Percentiles rank a stretch among this genome's conserved stretches.
These are phyloP conservation scores for Mergus octosetaceus DNA, from an alignment of 2,797 vertebrate species.

Conservation along the genomic window DNA sequence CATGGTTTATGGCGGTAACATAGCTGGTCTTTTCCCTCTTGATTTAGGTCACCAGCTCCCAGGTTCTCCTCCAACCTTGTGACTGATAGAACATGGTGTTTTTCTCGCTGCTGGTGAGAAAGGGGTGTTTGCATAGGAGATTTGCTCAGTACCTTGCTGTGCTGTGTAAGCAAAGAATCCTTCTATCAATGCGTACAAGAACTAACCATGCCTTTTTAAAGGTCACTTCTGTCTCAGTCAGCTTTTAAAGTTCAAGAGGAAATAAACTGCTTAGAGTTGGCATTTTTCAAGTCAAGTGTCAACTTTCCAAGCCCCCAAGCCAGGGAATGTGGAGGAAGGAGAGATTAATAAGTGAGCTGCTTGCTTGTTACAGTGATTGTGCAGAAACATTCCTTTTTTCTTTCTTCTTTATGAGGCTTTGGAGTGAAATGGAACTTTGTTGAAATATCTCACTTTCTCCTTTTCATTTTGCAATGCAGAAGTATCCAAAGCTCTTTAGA, in stretches of 20 bases:
- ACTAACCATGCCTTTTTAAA: conserved; percentile 78
- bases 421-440: conserved; percentile 19
- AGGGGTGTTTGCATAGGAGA: conserved; percentile 44
- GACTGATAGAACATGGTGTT: neutral
- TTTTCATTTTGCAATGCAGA: conserved; percentile 41
- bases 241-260: conserved; percentile 81
- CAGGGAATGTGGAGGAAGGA: conserved; percentile 29
- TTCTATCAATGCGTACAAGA: conserved; percentile 65
- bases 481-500: conserved; percentile 16
- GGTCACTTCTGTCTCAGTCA: conserved; percentile 77
- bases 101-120: conserved; percentile 15
- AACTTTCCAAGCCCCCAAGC: conserved; percentile 63
- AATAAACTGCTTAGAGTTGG: conserved; percentile 79
- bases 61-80: neutral
- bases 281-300: conserved; percentile 81
- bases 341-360: conserved; percentile 66
- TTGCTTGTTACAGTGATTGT: conserved; percentile 61
- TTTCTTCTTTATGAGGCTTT: conserved; percentile 27
- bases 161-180: conserved; percentile 67
- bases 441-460: conserved; percentile 56
- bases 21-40: neutral
- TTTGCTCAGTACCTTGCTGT: conserved; percentile 37
- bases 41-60: neutral
- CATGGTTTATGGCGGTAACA: neutral
- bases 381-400: conserved; percentile 4